phyloP scores from a whole-genome alignment of 2,797 vertebrate genomes.

The Channallabes apus region DNA sequence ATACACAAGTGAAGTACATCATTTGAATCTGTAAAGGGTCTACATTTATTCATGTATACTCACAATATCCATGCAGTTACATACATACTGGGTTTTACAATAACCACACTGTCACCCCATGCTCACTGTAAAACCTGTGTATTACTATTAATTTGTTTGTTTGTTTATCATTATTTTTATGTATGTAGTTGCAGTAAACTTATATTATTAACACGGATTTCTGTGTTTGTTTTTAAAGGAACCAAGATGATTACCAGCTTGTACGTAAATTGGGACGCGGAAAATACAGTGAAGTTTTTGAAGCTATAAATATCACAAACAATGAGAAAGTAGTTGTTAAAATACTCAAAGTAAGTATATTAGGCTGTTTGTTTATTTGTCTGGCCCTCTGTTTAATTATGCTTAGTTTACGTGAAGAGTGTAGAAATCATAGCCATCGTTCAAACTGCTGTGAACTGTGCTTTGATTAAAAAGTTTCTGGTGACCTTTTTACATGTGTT shows the following conservation, averaged over 20 bases:
- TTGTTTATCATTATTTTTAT: background rate
- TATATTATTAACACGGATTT: background rate
- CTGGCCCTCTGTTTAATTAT: too few relatives aligned
- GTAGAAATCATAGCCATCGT: too few relatives aligned
- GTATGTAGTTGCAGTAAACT: background rate
- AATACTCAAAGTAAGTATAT: constrained; percentile 82
- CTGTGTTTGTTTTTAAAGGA: constrained; percentile 64
- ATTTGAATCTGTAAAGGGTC: too few relatives aligned
- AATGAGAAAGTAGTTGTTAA: constrained; percentile 92
- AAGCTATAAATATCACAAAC: constrained; percentile 92
- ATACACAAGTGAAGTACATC: too few relatives aligned
- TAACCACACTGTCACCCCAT: background rate
- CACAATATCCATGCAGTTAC: too few relatives aligned
- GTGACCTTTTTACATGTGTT: too few relatives aligned
- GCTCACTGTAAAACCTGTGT: background rate
- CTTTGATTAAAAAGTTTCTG: too few relatives aligned
- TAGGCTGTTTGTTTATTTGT: background rate
- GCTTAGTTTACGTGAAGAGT: background rate
- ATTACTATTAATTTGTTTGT: background rate
- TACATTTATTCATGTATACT: too few relatives aligned
- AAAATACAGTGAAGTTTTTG: constrained; percentile 91
- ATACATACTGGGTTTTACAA: background rate
- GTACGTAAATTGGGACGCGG: constrained; percentile 86
- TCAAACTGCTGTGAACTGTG: too few relatives aligned
- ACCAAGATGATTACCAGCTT: constrained; percentile 89